A percentile compares a stretch with the other conserved stretches of the same genome.
Evolutionary conservation across 2,888 invertebrate species (phyloP).

Genomic region (Hipparchia sbordonii): DNA sequence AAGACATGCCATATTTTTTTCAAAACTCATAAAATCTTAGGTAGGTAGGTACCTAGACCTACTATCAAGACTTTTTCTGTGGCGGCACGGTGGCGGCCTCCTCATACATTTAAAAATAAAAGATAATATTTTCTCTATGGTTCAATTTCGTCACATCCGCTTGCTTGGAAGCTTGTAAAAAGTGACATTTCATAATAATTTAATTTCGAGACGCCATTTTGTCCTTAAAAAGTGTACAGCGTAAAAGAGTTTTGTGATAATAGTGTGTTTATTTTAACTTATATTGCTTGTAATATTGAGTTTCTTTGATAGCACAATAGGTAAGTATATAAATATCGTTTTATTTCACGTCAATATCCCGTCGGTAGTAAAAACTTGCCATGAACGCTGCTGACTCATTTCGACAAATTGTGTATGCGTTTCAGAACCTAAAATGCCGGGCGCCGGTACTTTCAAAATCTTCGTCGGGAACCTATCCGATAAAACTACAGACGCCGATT

Average conservation of each 20-base stretch:
- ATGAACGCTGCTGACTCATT: slow-evolving; percentile 78
- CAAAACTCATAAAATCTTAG: too few species aligned
- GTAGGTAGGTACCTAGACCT: background rate
- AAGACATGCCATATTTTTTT: too few species aligned
- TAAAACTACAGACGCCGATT: slow-evolving; percentile 92
- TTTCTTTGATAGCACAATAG: slow-evolving; percentile 42
- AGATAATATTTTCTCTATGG: background rate
- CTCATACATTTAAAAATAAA: background rate
- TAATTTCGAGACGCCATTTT: slow-evolving; percentile 46
- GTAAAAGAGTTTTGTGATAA: slow-evolving; percentile 34
- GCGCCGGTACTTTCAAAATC: slow-evolving; percentile 97
- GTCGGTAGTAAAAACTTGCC: slow-evolving; percentile 56
- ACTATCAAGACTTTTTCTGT: background rate
- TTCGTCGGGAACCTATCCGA: slow-evolving; percentile 99
- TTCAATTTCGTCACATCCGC: slow-evolving; percentile 7
- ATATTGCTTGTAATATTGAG: slow-evolving; percentile 39
- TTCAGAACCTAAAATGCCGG: slow-evolving; percentile 89
- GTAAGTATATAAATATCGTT: slow-evolving; percentile 44
- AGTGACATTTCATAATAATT: background rate
- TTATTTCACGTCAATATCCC: slow-evolving; percentile 32
- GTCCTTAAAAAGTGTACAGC: slow-evolving; percentile 34
- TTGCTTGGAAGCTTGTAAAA: slow-evolving; percentile 11
- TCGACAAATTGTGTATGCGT: slow-evolving; percentile 81
- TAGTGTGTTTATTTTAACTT: slow-evolving; percentile 37
- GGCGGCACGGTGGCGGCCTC: too few species aligned